A percentile compares a stretch with the other conserved stretches of the same genome.
These are phyloP conservation scores for Anoura caudifer DNA, from an alignment of 2,113 vertebrate species.

Conservation along the genomic window DNA sequence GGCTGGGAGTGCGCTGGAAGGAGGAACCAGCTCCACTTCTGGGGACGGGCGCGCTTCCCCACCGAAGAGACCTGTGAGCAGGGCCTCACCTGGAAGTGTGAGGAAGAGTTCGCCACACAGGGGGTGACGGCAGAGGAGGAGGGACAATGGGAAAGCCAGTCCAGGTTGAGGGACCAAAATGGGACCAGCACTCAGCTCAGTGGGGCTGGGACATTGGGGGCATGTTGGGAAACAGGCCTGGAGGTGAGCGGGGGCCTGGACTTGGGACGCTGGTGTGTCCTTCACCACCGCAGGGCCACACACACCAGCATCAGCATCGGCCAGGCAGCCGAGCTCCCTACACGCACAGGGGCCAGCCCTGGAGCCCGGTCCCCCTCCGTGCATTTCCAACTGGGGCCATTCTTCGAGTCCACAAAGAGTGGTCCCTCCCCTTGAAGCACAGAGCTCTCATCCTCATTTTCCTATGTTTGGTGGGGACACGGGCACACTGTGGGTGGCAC, in stretches of 20 bases:
- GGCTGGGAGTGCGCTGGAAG: neutral
- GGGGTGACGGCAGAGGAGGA: neutral
- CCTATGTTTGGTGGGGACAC: neutral
- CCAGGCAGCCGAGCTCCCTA: neutral
- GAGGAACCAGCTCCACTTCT: neutral
- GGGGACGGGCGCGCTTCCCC: neutral
- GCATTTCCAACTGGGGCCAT: neutral
- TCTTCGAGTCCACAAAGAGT: neutral
- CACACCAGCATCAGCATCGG: neutral
- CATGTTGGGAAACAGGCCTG: neutral
- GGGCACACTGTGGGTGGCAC: rapidly evolving
- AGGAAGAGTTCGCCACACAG: neutral
- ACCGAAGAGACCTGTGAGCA: neutral
- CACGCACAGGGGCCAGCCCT: rapidly evolving
- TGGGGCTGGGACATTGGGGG: neutral
- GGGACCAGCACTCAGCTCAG: rapidly evolving
- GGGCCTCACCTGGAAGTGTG: neutral
- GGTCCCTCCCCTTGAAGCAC: neutral
- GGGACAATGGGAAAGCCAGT: neutral
- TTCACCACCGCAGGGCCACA: neutral
- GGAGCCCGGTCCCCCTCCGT: neutral
- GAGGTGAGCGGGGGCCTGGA: neutral
- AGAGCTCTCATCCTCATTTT: neutral
- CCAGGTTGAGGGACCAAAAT: neutral
- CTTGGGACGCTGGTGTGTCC: neutral